phyloP scores from a whole-genome alignment of 2,888 invertebrate species.

The Geotrupes spiniger region DNA sequence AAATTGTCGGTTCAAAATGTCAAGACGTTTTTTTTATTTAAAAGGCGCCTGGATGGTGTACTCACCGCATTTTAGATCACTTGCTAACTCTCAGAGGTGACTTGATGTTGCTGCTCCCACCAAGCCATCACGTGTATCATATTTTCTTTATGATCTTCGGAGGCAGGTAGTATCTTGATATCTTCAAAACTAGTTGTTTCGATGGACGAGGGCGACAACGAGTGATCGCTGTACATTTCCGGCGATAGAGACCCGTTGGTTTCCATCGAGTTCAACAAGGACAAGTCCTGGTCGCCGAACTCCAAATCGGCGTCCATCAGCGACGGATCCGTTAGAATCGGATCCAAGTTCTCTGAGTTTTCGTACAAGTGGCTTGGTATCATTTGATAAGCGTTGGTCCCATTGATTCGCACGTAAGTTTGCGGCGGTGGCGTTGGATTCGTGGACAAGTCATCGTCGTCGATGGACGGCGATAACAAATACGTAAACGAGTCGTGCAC shows the following conservation, averaged over 20 bases:
- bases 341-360: slow-evolving; percentile 58
- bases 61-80: background rate
- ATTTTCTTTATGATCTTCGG: slow-evolving; percentile 50
- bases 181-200: slow-evolving; percentile 27
- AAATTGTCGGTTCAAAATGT: too few relatives aligned
- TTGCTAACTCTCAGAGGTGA: background rate
- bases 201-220: slow-evolving; percentile 45
- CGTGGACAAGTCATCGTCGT: slow-evolving; percentile 50
- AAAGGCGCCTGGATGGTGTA: too few relatives aligned
- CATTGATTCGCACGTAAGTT: slow-evolving; percentile 57
- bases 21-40: too few relatives aligned
- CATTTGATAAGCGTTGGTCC: slow-evolving; percentile 62
- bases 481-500: slow-evolving; percentile 39
- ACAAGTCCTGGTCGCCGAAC: slow-evolving; percentile 55
- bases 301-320: slow-evolving; percentile 55
- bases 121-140: slow-evolving; percentile 57
- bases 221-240: slow-evolving; percentile 47
- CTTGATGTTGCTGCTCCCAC: slow-evolving; percentile 50
- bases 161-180: slow-evolving; percentile 13
- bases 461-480: slow-evolving; percentile 52
- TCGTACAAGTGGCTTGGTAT: slow-evolving; percentile 60
- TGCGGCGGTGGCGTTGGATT: slow-evolving; percentile 53
- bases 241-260: slow-evolving; percentile 43
- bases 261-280: slow-evolving; percentile 50
- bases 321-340: slow-evolving; percentile 46